phyloP scores from a whole-genome alignment of 2,113 vertebrate genomes.

The Phasianus colchicus region DNA sequence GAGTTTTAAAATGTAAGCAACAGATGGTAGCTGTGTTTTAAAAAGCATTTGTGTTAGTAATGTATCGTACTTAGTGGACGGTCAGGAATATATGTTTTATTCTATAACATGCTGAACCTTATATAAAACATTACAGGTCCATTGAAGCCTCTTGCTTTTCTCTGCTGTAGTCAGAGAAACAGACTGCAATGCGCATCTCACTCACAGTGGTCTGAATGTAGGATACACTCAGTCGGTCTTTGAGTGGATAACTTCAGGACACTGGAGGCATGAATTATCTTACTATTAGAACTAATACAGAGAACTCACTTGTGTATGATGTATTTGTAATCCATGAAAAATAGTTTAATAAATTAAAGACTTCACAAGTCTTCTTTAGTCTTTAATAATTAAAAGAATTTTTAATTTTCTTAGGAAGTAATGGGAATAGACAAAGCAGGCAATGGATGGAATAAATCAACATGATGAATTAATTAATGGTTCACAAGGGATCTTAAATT shows the following conservation, averaged over 20 bases:
- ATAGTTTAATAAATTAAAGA: slow-evolving; percentile 65
- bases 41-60: not conserved
- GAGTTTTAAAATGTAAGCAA: not conserved
- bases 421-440: slow-evolving; percentile 67
- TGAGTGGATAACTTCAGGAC: not conserved
- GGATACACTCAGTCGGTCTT: not conserved
- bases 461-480: slow-evolving; percentile 73
- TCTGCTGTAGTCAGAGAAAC: not conserved
- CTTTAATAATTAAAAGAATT: slow-evolving; percentile 71
- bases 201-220: not conserved
- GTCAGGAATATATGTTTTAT: not conserved
- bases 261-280: not conserved
- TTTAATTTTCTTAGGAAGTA: slow-evolving; percentile 66
- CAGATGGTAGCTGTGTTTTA: not conserved
- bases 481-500: slow-evolving; percentile 59
- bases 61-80: not conserved
- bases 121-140: not conserved
- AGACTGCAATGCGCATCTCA: not conserved
- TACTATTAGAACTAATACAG: not conserved
- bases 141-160: not conserved
- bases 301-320: not conserved
- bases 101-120: not conserved
- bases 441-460: slow-evolving; percentile 68
- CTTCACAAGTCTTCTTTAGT: slow-evolving; percentile 31
- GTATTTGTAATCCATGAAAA: slow-evolving; percentile 54